Conservation (phyloP, 1,140 invertebrate genomes). For the Conus betulinus region DNA sequence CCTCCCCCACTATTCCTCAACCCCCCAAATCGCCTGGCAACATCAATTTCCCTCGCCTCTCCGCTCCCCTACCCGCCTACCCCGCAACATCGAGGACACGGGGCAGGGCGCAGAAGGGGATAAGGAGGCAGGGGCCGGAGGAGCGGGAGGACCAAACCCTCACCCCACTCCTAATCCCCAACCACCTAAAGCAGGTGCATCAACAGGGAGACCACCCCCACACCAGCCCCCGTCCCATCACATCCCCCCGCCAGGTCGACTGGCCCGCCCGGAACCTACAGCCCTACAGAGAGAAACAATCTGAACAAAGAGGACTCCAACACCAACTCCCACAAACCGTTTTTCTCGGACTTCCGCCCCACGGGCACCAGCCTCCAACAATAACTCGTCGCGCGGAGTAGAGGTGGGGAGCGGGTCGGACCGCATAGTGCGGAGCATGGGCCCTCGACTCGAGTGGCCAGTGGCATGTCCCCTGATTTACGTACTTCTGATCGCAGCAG, state of each 20-base stretch:
- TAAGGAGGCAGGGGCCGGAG: not conserved
- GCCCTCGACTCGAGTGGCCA: slow-evolving; percentile 23
- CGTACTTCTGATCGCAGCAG: slow-evolving; percentile 42
- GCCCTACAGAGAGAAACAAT: slow-evolving; percentile 72
- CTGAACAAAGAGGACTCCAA: slow-evolving; percentile 64
- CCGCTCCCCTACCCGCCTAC: slow-evolving; percentile 60
- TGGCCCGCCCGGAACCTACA: slow-evolving; percentile 69
- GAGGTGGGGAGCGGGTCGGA: slow-evolving; percentile 49
- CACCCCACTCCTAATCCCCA: slow-evolving; percentile 36
- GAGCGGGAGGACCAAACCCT: slow-evolving; percentile 24
- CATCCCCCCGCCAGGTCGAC: slow-evolving; percentile 63
- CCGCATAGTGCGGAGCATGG: slow-evolving; percentile 27
- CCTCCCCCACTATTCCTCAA: slow-evolving; percentile 65
- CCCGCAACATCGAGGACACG: no score
- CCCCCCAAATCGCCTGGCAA: slow-evolving; percentile 62
- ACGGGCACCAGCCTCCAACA: slow-evolving; percentile 48
- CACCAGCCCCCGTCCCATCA: slow-evolving; percentile 47
- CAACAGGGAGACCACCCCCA: not conserved
- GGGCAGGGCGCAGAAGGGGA: not conserved
- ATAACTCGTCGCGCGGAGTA: slow-evolving; percentile 36
- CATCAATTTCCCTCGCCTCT: slow-evolving; percentile 66
- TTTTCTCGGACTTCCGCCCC: slow-evolving; percentile 47
- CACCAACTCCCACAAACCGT: slow-evolving; percentile 40
- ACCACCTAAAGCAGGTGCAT: slow-evolving; percentile 16
- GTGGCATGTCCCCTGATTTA: slow-evolving; percentile 35